phyloP scores from a whole-genome alignment of 1,140 invertebrate species.

The Trypoxylus dichotomus region DNA sequence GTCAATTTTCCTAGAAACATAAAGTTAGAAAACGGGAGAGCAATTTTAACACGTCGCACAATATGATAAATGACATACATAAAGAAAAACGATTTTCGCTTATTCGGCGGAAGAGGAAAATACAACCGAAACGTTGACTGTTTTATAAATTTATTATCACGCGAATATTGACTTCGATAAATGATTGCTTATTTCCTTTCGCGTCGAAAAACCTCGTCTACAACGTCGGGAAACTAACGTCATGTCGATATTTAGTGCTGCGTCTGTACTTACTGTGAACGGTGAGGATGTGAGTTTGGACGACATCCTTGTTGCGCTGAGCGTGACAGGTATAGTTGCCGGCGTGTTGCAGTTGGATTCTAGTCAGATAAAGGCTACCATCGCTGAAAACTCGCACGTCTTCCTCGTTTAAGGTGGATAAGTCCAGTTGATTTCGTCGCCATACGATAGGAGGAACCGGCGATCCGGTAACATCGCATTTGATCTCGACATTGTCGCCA shows the following conservation, averaged over 20 bases:
- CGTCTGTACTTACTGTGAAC: constrained; percentile 70
- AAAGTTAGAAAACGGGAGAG: background rate
- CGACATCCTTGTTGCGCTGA: constrained; percentile 71
- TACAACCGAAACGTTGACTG: background rate
- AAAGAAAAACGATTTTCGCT: constrained; percentile 1
- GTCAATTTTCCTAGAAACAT: background rate
- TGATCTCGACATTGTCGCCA: constrained; percentile 79
- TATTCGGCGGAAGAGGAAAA: constrained; percentile 6
- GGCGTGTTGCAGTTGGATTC: constrained; percentile 74
- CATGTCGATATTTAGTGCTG: background rate
- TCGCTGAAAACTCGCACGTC: constrained; percentile 71
- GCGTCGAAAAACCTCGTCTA: background rate
- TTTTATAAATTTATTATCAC: constrained; percentile 22
- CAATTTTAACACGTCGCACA: background rate
- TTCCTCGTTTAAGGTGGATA: constrained; percentile 66
- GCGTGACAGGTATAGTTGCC: constrained; percentile 84
- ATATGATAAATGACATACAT: constrained; percentile 10
- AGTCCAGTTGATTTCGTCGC: constrained; percentile 69
- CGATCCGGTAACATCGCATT: constrained; percentile 74
- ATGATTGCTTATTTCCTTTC: constrained; percentile 19
- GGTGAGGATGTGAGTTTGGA: constrained; percentile 75
- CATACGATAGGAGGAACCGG: constrained; percentile 74
- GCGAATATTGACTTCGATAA: constrained; percentile 4
- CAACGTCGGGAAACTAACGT: background rate
- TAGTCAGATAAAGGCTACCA: constrained; percentile 75